These are phyloP conservation scores for Anguilla marmorata DNA, from an alignment of 2,797 vertebrate genomes.

Conservation along the genomic window DNA sequence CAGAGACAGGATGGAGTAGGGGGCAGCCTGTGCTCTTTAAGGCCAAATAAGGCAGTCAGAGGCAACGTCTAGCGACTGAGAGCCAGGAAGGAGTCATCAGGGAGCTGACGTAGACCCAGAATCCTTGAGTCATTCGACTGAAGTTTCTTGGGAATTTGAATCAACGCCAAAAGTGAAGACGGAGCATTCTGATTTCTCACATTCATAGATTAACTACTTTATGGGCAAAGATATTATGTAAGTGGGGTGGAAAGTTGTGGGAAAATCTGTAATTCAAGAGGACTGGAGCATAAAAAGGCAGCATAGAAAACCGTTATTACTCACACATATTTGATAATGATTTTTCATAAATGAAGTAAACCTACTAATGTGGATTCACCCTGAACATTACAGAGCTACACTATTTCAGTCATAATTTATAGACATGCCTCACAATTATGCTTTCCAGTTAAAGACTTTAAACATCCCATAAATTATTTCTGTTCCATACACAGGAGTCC, in stretches of 20 bases:
- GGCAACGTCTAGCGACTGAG: constrained; percentile 56
- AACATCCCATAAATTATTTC: neutral
- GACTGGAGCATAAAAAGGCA: neutral
- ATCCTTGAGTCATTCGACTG: constrained; percentile 87
- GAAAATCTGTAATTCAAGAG: neutral
- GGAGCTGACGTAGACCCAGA: constrained; percentile 86
- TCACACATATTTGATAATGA: neutral
- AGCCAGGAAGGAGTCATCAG: constrained; percentile 85
- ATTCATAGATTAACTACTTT: neutral
- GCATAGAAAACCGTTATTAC: neutral
- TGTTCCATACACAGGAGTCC: neutral
- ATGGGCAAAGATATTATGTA: neutral
- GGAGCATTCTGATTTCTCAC: constrained; percentile 30
- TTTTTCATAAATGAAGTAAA: neutral
- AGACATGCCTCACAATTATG: neutral
- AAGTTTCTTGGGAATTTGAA: constrained; percentile 76
- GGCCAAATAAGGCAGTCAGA: constrained; percentile 84
- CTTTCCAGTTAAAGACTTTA: neutral
- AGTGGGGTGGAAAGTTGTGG: neutral
- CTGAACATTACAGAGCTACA: neutral
- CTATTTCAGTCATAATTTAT: neutral
- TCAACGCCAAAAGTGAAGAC: constrained; percentile 63
- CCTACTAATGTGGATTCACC: neutral
- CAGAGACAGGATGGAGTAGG: constrained; percentile 50
- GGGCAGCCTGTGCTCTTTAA: constrained; percentile 48